Evolutionary conservation across 2,113 vertebrate genomes (phyloP).

Genomic region (Malurus elegans): DNA sequence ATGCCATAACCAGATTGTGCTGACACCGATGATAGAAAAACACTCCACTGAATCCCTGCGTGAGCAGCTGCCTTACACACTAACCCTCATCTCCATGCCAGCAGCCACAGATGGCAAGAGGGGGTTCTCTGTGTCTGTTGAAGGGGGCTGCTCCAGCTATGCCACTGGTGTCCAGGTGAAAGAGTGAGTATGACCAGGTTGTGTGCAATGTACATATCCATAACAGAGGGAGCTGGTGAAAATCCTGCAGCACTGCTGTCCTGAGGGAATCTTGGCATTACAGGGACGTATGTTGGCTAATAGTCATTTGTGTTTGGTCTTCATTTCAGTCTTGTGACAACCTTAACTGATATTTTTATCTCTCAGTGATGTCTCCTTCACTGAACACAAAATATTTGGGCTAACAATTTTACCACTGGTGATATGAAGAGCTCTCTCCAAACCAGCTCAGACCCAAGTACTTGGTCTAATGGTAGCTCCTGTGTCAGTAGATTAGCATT

Average conservation of each 20-base stretch:
- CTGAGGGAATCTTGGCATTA: neutral
- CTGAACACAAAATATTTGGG: neutral
- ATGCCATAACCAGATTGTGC: slow-evolving; percentile 92
- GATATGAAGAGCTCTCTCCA: neutral
- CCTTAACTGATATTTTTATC: neutral
- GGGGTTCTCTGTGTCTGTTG: slow-evolving; percentile 87
- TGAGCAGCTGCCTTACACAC: slow-evolving; percentile 89
- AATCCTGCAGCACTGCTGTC: neutral
- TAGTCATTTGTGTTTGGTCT: neutral
- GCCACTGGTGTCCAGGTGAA: slow-evolving; percentile 89
- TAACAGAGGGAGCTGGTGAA: neutral
- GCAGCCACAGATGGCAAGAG: slow-evolving; percentile 87
- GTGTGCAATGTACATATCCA: neutral
- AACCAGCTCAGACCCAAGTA: neutral
- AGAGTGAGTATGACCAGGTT: slow-evolving; percentile 83
- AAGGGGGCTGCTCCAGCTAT: slow-evolving; percentile 79
- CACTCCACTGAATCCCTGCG: slow-evolving; percentile 83
- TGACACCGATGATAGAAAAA: slow-evolving; percentile 92
- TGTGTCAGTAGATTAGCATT: neutral
- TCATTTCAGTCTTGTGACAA: neutral
- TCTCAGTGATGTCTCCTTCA: neutral
- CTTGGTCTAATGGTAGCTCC: neutral
- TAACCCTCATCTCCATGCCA: slow-evolving; percentile 92
- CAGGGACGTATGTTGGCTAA: neutral
- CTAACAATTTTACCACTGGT: neutral